Evolutionary conservation across 2,113 vertebrate genomes (phyloP).

Genomic region (Eulemur macaco): DNA sequence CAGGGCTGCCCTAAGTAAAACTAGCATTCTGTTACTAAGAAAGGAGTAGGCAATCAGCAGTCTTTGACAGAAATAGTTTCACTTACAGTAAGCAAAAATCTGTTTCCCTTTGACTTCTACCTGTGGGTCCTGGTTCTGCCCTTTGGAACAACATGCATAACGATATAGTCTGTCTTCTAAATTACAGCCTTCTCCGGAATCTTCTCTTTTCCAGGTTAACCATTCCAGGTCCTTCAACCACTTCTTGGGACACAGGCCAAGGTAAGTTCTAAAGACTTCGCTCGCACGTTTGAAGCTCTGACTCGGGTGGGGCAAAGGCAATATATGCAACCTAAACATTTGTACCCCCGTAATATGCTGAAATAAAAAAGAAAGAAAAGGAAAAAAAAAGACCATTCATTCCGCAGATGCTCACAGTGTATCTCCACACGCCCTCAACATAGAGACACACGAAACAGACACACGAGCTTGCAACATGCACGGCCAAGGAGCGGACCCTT

Average conservation of each 20-base stretch:
- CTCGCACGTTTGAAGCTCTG: too few species aligned
- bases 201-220: not conserved
- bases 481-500: fast-evolving
- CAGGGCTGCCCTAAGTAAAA: not conserved
- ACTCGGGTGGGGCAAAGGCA: too few species aligned
- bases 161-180: not conserved
- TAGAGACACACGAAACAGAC: fast-evolving
- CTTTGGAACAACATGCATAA: not conserved
- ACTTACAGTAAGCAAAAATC: not conserved
- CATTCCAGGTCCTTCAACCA: not conserved
- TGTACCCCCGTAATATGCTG: too few species aligned
- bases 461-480: fast-evolving
- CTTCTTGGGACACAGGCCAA: not conserved
- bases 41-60: not conserved
- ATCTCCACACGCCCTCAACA: not conserved
- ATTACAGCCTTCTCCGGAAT: not conserved
- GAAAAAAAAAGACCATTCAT: not conserved
- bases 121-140: not conserved
- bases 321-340: too few species aligned
- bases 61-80: not conserved
- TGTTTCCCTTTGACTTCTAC: not conserved
- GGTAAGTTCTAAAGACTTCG: not conserved
- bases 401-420: fast-evolving
- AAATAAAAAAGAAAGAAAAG: too few species aligned
- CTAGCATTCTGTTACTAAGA: not conserved